phyloP scores from a whole-genome alignment of 2,113 vertebrate genomes.

The Fulica atra region DNA sequence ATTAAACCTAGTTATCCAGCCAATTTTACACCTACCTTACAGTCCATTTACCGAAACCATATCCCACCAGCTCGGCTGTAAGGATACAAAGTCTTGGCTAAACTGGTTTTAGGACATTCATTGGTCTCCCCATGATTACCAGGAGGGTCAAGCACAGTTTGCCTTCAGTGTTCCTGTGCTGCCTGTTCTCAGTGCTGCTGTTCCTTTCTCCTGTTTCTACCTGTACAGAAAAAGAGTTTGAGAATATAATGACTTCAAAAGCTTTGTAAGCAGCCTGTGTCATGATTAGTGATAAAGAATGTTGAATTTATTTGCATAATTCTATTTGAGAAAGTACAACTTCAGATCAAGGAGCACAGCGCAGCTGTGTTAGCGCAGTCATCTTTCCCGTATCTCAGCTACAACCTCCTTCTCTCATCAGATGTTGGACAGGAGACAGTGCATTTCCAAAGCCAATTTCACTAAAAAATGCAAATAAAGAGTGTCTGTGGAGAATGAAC shows the following conservation, averaged over 20 bases:
- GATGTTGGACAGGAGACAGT: neutral
- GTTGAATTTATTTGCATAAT: neutral
- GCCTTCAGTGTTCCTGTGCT: neutral
- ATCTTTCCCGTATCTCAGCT: neutral
- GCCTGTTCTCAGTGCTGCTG: neutral
- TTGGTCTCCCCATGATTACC: neutral
- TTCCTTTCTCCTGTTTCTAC: neutral
- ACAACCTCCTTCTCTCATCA: neutral
- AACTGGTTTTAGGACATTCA: neutral
- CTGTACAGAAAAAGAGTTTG: neutral
- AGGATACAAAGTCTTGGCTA: neutral
- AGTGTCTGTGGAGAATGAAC: neutral
- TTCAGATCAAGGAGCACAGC: neutral
- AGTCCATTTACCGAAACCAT: neutral
- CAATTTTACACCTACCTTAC: neutral
- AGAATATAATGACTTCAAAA: neutral
- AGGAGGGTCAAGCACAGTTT: neutral
- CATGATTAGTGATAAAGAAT: neutral
- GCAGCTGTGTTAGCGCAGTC: neutral
- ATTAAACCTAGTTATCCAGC: neutral
- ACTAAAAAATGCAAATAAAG: neutral
- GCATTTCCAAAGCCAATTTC: neutral
- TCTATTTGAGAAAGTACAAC: neutral
- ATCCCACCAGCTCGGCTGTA: neutral
- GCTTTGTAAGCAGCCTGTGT: neutral